Evolutionary conservation across 2,113 vertebrate genomes (phyloP).

Genomic region (Gallinago media): DNA sequence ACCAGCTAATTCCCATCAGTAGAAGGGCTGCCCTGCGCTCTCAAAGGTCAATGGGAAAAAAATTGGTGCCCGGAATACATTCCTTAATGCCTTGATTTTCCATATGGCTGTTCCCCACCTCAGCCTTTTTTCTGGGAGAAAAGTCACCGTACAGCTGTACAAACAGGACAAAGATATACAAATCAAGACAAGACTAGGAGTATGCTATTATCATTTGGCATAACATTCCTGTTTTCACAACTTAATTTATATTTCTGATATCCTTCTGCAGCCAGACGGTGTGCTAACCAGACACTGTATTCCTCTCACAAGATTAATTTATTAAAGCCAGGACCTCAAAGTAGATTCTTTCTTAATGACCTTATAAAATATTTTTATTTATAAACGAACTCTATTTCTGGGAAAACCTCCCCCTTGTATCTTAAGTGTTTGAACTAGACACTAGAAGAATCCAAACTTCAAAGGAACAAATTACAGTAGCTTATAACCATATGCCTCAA

Average conservation of each 20-base stretch:
- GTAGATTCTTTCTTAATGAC: neutral
- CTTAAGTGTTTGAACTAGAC: neutral
- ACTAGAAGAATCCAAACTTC: neutral
- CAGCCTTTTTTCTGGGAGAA: neutral
- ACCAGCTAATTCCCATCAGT: neutral
- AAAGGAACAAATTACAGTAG: neutral
- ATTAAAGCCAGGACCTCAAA: neutral
- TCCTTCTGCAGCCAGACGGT: neutral
- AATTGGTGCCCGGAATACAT: fast-evolving
- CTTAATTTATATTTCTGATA: neutral
- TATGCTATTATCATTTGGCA: neutral
- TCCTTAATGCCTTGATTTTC: neutral
- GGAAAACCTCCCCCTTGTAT: fast-evolving
- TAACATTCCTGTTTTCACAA: neutral
- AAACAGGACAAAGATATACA: neutral
- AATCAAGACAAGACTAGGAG: neutral
- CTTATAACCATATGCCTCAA: neutral
- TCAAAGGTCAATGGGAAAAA: neutral
- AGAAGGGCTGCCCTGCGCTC: neutral
- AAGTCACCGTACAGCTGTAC: neutral
- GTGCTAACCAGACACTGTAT: neutral
- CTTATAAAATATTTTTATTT: neutral
- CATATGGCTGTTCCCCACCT: fast-evolving
- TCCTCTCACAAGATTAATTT: neutral
- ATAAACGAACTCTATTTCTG: neutral